Evolutionary conservation across 2,888 invertebrate genomes (phyloP), one percentile per base, ranked within the genome.

Genomic region (Mesoligia furuncula): DNA sequence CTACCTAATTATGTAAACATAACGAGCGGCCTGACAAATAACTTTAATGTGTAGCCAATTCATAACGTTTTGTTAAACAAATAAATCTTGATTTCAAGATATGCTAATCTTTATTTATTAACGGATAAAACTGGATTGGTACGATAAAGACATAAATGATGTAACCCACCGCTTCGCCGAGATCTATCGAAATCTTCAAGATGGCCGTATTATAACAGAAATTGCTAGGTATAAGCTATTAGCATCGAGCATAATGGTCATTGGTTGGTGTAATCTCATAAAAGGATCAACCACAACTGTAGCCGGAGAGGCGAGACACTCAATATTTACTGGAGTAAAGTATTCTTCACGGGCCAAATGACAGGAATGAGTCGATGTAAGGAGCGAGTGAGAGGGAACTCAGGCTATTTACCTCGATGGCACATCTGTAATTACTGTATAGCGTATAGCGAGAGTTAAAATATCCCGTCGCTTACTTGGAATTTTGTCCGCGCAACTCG

Each of bases 351-450:
- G 93, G 92, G 90, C 91, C 90, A 92, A 94, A 95, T 95, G 95
- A 95, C 94, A 95, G 93, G 92, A 91, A 90, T 92, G 91, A 92
- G 89, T 87, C 87, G 90, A 92, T 91, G 90, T 90, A 83, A 88
- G 88, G 91, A 90, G 92, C 88, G 91, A 93, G 87, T 81, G 92
- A 91, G 93, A 93, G 86, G 88, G 87, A 87, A 87, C 87, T 81
- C 85, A 92, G 94, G 94, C 94, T 95, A 94, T 95, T 95, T 95
- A 95, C 94, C 94, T 93, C 94, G 91, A 93, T 92, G 91, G 92
- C 93, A 93, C 94, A 94, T 94, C 94, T 92, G 95, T 96, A 96
- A 96, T 96, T 96, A 96, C 94, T 94, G 93, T 92, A 91, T 91
- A 92, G 91, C 92, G 91, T 93, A 93, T 92, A 94, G n/a, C 92